Evolutionary conservation across 2,113 vertebrate species (phyloP).

Genomic region (Pygoscelis antarcticus): DNA sequence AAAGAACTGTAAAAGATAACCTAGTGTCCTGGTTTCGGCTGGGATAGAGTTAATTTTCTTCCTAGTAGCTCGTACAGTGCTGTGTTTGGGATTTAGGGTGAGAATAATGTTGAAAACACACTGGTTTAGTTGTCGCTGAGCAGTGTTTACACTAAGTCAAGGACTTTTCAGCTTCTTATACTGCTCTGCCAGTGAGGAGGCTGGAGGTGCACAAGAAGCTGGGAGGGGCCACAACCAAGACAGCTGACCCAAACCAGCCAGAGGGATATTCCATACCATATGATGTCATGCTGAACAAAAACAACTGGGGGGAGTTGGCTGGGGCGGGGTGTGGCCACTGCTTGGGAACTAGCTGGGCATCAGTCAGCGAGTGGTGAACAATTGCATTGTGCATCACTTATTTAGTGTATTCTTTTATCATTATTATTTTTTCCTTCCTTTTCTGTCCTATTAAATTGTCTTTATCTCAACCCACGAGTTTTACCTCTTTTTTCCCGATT

Average conservation of each 20-base stretch:
- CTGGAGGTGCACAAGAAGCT: background rate
- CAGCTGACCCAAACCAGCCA: background rate
- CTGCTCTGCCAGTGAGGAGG: background rate
- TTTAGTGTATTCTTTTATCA: background rate
- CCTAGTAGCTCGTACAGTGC: background rate
- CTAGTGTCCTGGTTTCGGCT: background rate
- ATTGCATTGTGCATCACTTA: background rate
- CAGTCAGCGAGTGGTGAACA: background rate
- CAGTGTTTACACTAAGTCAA: background rate
- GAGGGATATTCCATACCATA: background rate
- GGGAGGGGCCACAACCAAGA: background rate
- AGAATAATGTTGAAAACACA: background rate
- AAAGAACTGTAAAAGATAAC: background rate
- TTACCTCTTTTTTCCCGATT: background rate
- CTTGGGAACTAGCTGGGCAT: background rate
- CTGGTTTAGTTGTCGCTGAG: background rate
- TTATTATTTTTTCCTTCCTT: background rate
- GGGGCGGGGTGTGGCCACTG: background rate
- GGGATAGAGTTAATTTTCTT: background rate
- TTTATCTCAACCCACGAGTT: background rate
- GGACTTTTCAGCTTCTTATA: background rate
- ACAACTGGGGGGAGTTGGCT: background rate
- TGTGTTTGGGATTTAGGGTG: background rate
- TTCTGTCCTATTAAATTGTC: background rate
- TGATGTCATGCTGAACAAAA: background rate